These are phyloP conservation scores for Neoascia interrupta DNA, from an alignment of 2,888 invertebrate species.

Conservation along the genomic window DNA sequence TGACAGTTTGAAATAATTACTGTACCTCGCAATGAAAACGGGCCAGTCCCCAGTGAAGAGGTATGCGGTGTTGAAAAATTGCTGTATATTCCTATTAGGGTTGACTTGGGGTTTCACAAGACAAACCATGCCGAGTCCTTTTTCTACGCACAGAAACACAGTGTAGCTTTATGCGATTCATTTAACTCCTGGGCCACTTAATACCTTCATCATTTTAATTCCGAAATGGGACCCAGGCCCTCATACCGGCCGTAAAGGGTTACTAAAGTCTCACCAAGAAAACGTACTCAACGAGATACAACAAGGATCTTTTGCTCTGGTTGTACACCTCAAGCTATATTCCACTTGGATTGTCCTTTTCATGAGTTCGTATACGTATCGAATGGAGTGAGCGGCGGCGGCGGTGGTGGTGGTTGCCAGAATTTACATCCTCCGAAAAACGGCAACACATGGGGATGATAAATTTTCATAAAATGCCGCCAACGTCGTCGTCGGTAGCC, in stretches of 20 bases:
- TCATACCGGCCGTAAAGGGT: slow-evolving; percentile 42
- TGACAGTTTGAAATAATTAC: slow-evolving; percentile 70
- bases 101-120: slow-evolving; percentile 36
- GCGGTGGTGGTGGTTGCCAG: slow-evolving; percentile 38
- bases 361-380: slow-evolving; percentile 4
- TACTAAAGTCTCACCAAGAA: slow-evolving; percentile 34
- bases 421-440: slow-evolving; percentile 59
- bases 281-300: slow-evolving; percentile 58
- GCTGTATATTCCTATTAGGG: slow-evolving; percentile 15
- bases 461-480: slow-evolving; percentile 68
- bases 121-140: slow-evolving; percentile 42
- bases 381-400: not conserved
- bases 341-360: slow-evolving; percentile 66
- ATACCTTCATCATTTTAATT: slow-evolving; percentile 70
- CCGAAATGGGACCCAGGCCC: slow-evolving; percentile 48
- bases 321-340: slow-evolving; percentile 69
- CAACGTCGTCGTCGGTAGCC: slow-evolving; percentile 18
- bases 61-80: slow-evolving; percentile 45
- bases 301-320: slow-evolving; percentile 57
- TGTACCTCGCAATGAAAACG: slow-evolving; percentile 28
- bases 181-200: slow-evolving; percentile 69
- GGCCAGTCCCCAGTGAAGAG: not conserved
- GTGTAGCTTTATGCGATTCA: slow-evolving; percentile 69
- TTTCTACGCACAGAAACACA: slow-evolving; percentile 13
- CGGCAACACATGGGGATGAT: slow-evolving; percentile 70